Conservation (phyloP, 2,113 vertebrate genomes). For the Etheostoma cragini region DNA sequence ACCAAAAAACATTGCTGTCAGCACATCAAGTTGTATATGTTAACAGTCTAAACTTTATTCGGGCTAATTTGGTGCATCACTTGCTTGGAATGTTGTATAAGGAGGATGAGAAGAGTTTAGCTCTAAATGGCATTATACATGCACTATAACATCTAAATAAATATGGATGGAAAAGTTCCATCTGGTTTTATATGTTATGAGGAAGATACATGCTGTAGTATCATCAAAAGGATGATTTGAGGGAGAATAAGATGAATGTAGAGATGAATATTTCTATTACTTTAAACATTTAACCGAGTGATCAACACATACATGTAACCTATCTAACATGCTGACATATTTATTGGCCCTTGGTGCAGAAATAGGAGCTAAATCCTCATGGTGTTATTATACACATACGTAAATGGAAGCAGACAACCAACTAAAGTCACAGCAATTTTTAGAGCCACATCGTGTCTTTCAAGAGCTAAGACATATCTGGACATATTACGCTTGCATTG, state of each 20-base stretch:
- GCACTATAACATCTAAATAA: constrained; percentile 60
- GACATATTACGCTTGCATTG: not conserved
- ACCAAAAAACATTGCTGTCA: constrained; percentile 48
- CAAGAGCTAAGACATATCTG: constrained; percentile 17
- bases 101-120: constrained; percentile 25
- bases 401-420: constrained; percentile 14
- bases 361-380: constrained; percentile 17
- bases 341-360: constrained; percentile 18
- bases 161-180: constrained; percentile 52
- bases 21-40: constrained; percentile 49
- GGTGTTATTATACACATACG: constrained; percentile 24
- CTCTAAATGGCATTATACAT: constrained; percentile 26
- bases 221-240: constrained; percentile 30
- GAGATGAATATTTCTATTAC: constrained; percentile 28
- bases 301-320: constrained; percentile 34
- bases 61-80: constrained; percentile 59
- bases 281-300: constrained; percentile 12
- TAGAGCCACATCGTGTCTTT: constrained; percentile 22
- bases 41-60: constrained; percentile 64
- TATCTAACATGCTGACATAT: constrained; percentile 32
- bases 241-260: not conserved
- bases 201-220: constrained; percentile 10
- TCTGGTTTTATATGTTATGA: constrained; percentile 25
- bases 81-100: constrained; percentile 61
- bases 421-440: constrained; percentile 3